These are phyloP conservation scores for Achroia grisella DNA, from an alignment of 1,140 invertebrate genomes.

Conservation along the genomic window DNA sequence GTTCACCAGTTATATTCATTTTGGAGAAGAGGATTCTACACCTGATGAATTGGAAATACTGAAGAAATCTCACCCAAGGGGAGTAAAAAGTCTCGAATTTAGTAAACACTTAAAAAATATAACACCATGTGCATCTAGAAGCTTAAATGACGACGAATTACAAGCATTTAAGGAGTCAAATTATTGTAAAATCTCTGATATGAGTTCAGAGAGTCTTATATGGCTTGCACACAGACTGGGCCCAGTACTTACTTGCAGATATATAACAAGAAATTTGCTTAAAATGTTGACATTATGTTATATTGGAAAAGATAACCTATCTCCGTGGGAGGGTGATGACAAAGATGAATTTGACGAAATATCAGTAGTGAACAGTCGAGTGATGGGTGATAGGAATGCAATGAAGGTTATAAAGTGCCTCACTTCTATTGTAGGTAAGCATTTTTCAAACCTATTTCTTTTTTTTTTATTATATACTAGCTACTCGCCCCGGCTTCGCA, in stretches of 20 bases:
- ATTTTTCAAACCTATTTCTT: not conserved
- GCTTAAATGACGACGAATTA: constrained; percentile 27
- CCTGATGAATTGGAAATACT: constrained; percentile 76
- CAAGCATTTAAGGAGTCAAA: constrained; percentile 27
- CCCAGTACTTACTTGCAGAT: constrained; percentile 92
- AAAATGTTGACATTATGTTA: constrained; percentile 96
- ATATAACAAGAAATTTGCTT: constrained; percentile 92
- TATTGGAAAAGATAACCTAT: constrained; percentile 87
- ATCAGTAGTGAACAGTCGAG: constrained; percentile 74
- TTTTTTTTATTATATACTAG: not conserved
- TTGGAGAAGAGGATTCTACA: constrained; percentile 44
- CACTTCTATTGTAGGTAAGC: constrained; percentile 84
- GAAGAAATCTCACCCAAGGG: constrained; percentile 41
- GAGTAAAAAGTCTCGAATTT: constrained; percentile 30
- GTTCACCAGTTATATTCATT: constrained; percentile 66
- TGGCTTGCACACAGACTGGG: constrained; percentile 96
- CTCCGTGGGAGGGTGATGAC: constrained; percentile 51
- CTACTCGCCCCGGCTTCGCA: too few relatives aligned
- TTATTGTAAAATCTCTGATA: constrained; percentile 86
- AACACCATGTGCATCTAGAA: constrained; percentile 4
- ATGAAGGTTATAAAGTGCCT: constrained; percentile 91
- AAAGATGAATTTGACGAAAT: constrained; percentile 72
- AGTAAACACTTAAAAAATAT: constrained; percentile 9
- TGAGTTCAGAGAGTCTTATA: constrained; percentile 91
- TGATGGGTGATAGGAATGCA: constrained; percentile 88